A percentile compares a stretch with the other conserved stretches of the same genome.
phyloP scores from a whole-genome alignment of 2,888 invertebrate genomes.

The Acrobasis repandana region DNA sequence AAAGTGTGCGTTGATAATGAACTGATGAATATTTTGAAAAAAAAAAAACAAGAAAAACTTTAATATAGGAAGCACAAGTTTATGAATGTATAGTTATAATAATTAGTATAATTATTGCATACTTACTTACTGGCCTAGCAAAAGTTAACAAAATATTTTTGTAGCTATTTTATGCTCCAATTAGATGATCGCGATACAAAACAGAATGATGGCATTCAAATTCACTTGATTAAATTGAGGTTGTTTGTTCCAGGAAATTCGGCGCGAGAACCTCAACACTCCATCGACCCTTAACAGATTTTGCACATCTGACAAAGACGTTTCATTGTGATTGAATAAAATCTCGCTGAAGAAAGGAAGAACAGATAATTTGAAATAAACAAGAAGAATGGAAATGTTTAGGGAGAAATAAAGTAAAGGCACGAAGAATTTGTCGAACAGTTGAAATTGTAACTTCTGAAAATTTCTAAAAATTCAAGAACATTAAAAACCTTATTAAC shows the following conservation, averaged over 20 bases:
- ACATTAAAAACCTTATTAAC: no score
- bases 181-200: not conserved
- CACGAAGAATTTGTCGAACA: no score
- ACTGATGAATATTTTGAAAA: no score
- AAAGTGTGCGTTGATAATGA: no score
- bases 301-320: constrained; percentile 3
- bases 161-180: not conserved
- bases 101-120: no score
- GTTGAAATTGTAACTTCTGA: no score
- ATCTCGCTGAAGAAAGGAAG: not conserved
- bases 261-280: constrained; percentile 36
- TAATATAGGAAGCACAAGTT: no score
- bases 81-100: no score
- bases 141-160: not conserved
- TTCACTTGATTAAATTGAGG: constrained; percentile 43
- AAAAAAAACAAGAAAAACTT: no score
- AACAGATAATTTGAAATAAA: not conserved
- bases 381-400: not conserved
- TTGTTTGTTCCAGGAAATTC: constrained; percentile 49
- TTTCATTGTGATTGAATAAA: constrained; percentile 4
- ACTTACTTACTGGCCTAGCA: not conserved
- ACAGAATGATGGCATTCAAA: constrained; percentile 46
- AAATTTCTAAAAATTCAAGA: no score
- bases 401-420: not conserved
- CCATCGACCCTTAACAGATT: constrained; percentile 26